A percentile compares a stretch with the other conserved stretches of the same genome.
These are phyloP conservation scores for Leucophenga maculata DNA, from an alignment of 2,888 invertebrate species.

Conservation along the genomic window DNA sequence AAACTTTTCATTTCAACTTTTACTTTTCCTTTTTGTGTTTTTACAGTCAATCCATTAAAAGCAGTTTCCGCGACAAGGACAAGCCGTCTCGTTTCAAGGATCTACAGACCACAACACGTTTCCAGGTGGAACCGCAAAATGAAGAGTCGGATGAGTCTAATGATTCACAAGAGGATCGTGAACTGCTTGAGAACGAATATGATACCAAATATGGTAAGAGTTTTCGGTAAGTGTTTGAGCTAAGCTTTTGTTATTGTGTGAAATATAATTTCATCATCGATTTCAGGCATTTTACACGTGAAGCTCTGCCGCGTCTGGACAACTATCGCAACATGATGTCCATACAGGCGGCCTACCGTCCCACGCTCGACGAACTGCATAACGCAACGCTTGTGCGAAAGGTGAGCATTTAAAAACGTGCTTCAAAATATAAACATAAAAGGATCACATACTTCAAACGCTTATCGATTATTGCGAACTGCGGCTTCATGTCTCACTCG, in stretches of 20 bases:
- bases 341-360: conserved; percentile 88
- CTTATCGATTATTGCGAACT: too few relatives aligned
- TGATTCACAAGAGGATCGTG: conserved; percentile 72
- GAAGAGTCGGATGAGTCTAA: conserved; percentile 73
- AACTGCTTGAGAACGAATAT: conserved; percentile 74
- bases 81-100: conserved; percentile 78
- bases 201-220: conserved; percentile 85
- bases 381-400: conserved; percentile 86
- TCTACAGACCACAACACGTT: conserved; percentile 76
- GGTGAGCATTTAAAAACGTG: conserved; percentile 74
- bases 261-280: neutral
- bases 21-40: conserved; percentile 23
- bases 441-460: too few relatives aligned
- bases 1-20: conserved; percentile 15
- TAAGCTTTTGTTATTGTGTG: neutral
- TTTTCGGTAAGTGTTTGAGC: conserved; percentile 76
- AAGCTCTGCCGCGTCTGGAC: conserved; percentile 88
- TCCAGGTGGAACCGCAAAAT: conserved; percentile 74
- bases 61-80: conserved; percentile 78
- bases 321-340: conserved; percentile 93
- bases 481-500: too few relatives aligned
- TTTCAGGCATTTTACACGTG: conserved; percentile 85
- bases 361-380: conserved; percentile 90
- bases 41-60: conserved; percentile 74
- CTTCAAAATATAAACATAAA: too few relatives aligned